Base-by-base conservation (phyloP, 2,888 invertebrate genomes). In the Epinotia bilunana region DNA sequence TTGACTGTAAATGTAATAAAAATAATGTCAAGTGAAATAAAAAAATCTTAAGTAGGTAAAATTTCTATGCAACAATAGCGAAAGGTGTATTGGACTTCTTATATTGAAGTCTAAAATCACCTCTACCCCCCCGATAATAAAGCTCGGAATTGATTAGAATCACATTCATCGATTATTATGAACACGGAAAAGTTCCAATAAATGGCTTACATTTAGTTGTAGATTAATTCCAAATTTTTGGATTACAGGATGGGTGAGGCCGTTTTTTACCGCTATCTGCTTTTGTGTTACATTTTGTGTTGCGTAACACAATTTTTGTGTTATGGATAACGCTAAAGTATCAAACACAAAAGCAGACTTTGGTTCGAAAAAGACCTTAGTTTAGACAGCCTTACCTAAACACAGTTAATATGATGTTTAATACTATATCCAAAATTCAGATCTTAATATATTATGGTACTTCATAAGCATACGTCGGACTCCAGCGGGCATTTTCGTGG, bases 171-270 rank as follows among this genome's bases (percentile, higher is more conserved):
- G 53, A 74, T 74, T 65, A 74, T 65, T 33, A 9, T 20, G 53
- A 65, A 74, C 65, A 74, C 74, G 64, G 60, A 74, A 20, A 74
- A 53, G 70, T 43, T 60, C 69, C 64, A 64, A 23, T 74, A 70
- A 49, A 49, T 69, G 55, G 12, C 69, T 72, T 72, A 72, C 33
- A 60, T 20, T 39, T 65, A 72, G 33, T 60, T 72, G 65, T 72
- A 72, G 58, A 65, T 60, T 39, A 16, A 62, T 18, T 69, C 67
- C 68, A 61, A 69, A 73, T 62, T 60, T 60, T 20, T 49, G 70
- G 49, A 71, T 71, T 49, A 71, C 39, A 60, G 49, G 23, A n/a
- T 39, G 39, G 39, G 9, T 39, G 9, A 39, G 39, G 9, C 9
- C 39, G 39, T 39, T 9, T 39, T 39, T 39, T 39, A 39, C 39